Evolutionary conservation across 2,113 vertebrate genomes (phyloP), one percentile per base, ranked within the genome.

Genomic region (Platanista minor): DNA sequence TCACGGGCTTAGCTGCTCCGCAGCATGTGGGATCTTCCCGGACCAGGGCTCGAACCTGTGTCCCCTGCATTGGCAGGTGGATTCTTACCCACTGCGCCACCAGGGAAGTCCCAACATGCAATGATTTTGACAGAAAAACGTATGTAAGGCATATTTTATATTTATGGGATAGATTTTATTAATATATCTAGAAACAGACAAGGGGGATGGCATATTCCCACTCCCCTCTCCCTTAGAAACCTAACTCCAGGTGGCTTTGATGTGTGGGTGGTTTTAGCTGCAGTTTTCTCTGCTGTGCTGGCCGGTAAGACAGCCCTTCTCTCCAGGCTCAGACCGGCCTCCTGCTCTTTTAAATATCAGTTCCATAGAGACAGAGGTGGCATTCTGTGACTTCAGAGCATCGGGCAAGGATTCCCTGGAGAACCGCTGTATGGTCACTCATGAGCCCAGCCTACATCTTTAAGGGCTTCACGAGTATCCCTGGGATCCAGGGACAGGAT

Each of bases 101-200:
- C n/a, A n/a, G n/a, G n/a, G n/a, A n/a, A n/a, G n/a, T n/a, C n/a
- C n/a, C n/a, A 20, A 49, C 17, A 49, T 33, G 74, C 29, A 49
- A 49, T 6, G 74, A 33, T 49, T 33, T 49, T 49, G 43, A 33
- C 74, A 49, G 43, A 33, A 77, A 77, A 20, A 17, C 20, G 72
- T 29, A 33, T 0, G 15, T 6, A 11, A 46, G 43, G 74, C 43
- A 2, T 11, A 77, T 33, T 77, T 20, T 10, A 11, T 49, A 43
- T 31, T 31, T 29, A 31, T 10, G 43, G 43, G 43, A 17, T 20
- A 49, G 43, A 33, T 20, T 33, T 18, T 77, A 1, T 77, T 33
- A 75, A 20, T 11, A 11, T 3, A 49, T 0, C 31, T 17, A 20
- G 29, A 20, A 0, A 2, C 9, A 29, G 9, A 3, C 0, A 0